Evolutionary conservation across 1,140 invertebrate genomes (phyloP), one percentile per base, ranked within the genome.

Genomic region (Temnothorax longispinosus): DNA sequence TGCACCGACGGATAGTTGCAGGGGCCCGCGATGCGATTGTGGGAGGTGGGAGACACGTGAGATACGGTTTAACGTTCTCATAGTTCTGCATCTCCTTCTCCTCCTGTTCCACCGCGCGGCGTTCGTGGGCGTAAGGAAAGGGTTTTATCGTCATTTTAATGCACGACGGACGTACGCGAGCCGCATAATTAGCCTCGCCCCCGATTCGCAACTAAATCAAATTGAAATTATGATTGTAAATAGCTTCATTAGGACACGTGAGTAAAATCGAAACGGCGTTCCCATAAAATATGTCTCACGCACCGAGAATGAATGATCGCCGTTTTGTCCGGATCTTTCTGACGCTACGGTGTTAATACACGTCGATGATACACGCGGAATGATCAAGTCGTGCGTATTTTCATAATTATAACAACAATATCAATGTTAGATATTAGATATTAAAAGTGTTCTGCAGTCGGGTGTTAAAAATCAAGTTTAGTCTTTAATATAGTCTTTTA

Each of bases 31-130:
- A 72, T 62, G 69, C 47, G 80, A 87, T 86, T 64, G 89, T 76
- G 87, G 86, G 82, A 78, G 89, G 64, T 75, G 82, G 75, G 64
- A 88, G 86, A 84, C 50, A 88, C 87, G 87, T 80, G 89, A 86
- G 89, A 90, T 87, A 88, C 86, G 86, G 52, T 88, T 86, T 87
- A 82, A 87, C 62, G 80, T 90, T 90, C 89, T 90, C 89, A 88
- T 90, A 87, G 85, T 77, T 76, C 67, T 52, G 75, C 74, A n/a
- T 58, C 77, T 60, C 64, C n/a, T 18, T 60, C 64, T 54, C 38
- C 58, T 54, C 50, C 58, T 13, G 13, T 65, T 21, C 15, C 67
- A 47, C 54, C 41, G 11, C 58, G 74, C 50, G 58, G 62, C 82
- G 44, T 62, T 41, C 64, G 87, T 88, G 71, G 90, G 81, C 80